Conservation (phyloP, 2,113 vertebrate species). For the Peromyscus californicus region DNA sequence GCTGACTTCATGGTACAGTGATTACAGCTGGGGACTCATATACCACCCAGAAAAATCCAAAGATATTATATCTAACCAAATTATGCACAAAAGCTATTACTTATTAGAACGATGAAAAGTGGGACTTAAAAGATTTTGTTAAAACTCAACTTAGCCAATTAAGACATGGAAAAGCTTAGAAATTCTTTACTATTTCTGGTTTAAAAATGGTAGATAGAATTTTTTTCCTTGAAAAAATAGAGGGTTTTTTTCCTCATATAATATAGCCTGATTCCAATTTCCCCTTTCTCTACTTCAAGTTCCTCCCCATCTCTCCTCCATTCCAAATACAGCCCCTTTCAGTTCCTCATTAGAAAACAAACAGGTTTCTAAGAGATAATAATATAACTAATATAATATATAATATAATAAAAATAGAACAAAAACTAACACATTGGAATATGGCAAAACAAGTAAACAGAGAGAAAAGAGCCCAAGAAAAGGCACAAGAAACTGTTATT, state of each 20-base stretch:
- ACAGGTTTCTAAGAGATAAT: neutral
- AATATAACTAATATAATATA: neutral
- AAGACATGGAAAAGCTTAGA: neutral
- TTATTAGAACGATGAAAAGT: neutral
- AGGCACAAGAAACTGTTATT: neutral
- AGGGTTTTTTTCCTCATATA: neutral
- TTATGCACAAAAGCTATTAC: neutral
- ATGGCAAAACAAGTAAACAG: neutral
- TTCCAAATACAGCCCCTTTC: neutral
- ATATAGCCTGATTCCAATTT: neutral
- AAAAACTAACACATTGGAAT: neutral
- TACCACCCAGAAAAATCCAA: neutral
- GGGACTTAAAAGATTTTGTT: neutral
- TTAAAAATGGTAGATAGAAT: neutral
- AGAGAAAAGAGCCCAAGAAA: neutral
- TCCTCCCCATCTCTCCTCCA: neutral
- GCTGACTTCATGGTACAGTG: too few species aligned
- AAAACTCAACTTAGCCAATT: slow-evolving; percentile 9
- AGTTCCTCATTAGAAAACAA: neutral
- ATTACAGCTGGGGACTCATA: neutral
- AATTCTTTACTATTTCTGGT: neutral
- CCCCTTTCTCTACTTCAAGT: neutral
- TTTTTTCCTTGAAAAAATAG: neutral
- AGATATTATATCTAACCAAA: neutral
- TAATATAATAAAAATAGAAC: neutral